Conservation (phyloP, 2,113 vertebrate species). For the Capreolus pygargus region DNA sequence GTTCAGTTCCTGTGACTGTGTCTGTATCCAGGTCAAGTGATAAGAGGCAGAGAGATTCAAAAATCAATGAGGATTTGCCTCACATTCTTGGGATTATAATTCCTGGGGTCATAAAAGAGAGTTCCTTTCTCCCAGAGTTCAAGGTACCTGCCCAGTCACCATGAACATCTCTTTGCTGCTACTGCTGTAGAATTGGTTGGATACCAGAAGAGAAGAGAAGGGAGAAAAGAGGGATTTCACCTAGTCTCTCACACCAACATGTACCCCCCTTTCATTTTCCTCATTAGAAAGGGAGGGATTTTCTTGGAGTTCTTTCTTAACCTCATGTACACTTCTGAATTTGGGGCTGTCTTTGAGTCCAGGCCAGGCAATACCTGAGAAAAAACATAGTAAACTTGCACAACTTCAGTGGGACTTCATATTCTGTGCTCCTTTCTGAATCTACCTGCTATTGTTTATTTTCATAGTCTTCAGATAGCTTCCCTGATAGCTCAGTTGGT, state of each 20-base stretch:
- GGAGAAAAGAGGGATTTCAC: background rate
- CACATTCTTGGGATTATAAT: background rate
- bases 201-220: background rate
- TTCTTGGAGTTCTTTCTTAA: background rate
- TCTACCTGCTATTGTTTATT: background rate
- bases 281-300: background rate
- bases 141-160: background rate
- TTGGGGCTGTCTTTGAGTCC: background rate
- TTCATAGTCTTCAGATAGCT: background rate
- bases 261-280: background rate
- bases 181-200: background rate
- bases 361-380: background rate
- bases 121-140: background rate
- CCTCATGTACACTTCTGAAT: background rate
- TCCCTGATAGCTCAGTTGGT: too few relatives aligned
- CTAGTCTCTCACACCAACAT: background rate
- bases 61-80: background rate
- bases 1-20: background rate
- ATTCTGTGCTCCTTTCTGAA: background rate
- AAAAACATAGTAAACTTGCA: background rate
- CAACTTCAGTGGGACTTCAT: background rate
- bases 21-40: background rate
- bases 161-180: background rate
- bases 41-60: background rate
- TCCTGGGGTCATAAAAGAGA: background rate